Evolutionary conservation across 2,113 vertebrate species (phyloP), one percentile per base, ranked within the genome.

Genomic region (Phalacrocorax brasilianus): DNA sequence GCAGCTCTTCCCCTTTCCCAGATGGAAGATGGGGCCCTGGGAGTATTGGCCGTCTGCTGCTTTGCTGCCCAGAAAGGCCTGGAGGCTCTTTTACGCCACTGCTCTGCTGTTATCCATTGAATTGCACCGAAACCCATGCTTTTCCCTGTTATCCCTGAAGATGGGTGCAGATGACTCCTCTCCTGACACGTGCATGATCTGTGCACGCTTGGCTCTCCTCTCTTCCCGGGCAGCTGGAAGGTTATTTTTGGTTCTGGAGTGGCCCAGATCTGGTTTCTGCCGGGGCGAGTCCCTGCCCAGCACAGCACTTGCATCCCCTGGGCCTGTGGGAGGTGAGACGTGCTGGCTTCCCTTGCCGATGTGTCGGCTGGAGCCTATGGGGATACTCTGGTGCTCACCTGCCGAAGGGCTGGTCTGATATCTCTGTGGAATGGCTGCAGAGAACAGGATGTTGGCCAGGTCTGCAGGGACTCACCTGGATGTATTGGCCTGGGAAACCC

Each of bases 191-290:
- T 78, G 73, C 4, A 0, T 89, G 95, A 75, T 93, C 92, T 58
- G 20, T 65, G 50, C 22, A 23, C 10, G 1, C 85, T 96, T 93
- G 91, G 91, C 95, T 94, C 83, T 84, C 27, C 50, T 81, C 92
- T 91, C 70, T 88, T 96, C 84, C 86, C 3, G 2, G 95, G 96
- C 97, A 97, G 95, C 94, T 93, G 95, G 65, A n/a, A 32, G 89
- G 94, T 92, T 97, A 97, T 97, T 97, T 97, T 95, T 96, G 97
- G 91, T 92, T 89, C 86, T 85, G 87, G 50, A 89, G 66, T 0
- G 2, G 95, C 97, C 89, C 84, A 85, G 95, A 95, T 97, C 94
- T 84, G 65, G 87, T 96, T 97, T 95, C 94, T 91, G 63, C 59
- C 3, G 38, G 84, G 89, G 70, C 8, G 5, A 93, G 84, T 87